phyloP scores from a whole-genome alignment of 2,888 invertebrate genomes.

The Parnassius orleans region DNA sequence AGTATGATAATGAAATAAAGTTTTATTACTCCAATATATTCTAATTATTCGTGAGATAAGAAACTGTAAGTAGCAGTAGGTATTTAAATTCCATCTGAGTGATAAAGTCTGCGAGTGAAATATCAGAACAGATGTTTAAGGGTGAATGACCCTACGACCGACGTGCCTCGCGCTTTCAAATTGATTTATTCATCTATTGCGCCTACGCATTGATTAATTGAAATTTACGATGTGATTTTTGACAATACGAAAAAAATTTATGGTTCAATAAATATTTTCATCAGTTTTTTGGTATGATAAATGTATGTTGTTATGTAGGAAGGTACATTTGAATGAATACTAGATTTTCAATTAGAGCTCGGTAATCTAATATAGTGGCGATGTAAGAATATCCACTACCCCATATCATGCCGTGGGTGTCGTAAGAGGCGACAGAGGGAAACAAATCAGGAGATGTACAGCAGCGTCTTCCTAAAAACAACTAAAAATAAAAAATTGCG shows the following conservation, averaged over 20 bases:
- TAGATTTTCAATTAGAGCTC: no score
- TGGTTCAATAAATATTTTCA: slow-evolving; percentile 2
- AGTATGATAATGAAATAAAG: slow-evolving; percentile 10
- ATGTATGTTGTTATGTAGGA: no score
- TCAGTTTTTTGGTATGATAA: no score
- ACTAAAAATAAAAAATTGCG: no score
- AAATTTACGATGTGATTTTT: slow-evolving; percentile 43
- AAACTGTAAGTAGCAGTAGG: slow-evolving; percentile 36
- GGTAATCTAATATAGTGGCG: no score
- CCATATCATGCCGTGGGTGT: no score
- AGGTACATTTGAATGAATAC: no score
- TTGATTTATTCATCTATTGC: slow-evolving; percentile 60
- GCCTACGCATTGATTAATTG: slow-evolving; percentile 47
- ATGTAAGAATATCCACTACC: no score
- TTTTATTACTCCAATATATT: slow-evolving; percentile 33
- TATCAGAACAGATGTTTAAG: slow-evolving; percentile 73
- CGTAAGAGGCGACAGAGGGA: no score
- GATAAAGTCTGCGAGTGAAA: slow-evolving; percentile 67
- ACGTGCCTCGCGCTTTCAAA: slow-evolving; percentile 47
- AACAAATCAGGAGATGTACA: no score
- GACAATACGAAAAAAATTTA: slow-evolving; percentile 35
- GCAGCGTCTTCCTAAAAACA: no score
- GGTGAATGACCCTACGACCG: slow-evolving; percentile 60
- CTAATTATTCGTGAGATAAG: slow-evolving; percentile 42
- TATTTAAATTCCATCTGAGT: slow-evolving; percentile 50